Conservation (phyloP, 2,888 invertebrate genomes). For the Halictus quadricinctus region DNA sequence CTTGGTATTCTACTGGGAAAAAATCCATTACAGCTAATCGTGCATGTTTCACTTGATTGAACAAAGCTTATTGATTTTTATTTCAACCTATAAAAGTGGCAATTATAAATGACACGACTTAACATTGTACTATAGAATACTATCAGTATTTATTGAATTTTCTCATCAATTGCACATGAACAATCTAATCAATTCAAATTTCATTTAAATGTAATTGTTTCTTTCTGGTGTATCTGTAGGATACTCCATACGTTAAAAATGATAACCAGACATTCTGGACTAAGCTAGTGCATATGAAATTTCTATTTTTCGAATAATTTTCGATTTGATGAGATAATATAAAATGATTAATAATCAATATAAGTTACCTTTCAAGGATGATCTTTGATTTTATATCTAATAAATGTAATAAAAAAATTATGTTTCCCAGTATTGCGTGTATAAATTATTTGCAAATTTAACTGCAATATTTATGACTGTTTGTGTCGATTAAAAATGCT, state of each 20-base stretch:
- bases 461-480: not conserved
- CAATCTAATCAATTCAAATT: not conserved
- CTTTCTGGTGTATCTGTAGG: not conserved
- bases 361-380: not conserved
- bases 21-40: not conserved
- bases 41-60: not conserved
- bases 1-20: not conserved
- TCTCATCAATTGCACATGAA: not conserved
- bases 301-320: not conserved
- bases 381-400: not conserved
- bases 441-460: not conserved
- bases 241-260: not conserved
- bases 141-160: not conserved
- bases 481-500: no score
- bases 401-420: not conserved
- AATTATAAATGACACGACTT: not conserved
- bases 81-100: not conserved
- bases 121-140: constrained; percentile 4
- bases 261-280: not conserved
- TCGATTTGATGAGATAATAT: not conserved
- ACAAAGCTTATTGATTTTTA: not conserved
- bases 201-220: not conserved
- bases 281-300: not conserved
- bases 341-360: not conserved
- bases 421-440: not conserved